Percentiles rank a stretch among this genome's conserved stretches.
phyloP scores from a whole-genome alignment of 2,113 vertebrate genomes.

The Orcinus orca region DNA sequence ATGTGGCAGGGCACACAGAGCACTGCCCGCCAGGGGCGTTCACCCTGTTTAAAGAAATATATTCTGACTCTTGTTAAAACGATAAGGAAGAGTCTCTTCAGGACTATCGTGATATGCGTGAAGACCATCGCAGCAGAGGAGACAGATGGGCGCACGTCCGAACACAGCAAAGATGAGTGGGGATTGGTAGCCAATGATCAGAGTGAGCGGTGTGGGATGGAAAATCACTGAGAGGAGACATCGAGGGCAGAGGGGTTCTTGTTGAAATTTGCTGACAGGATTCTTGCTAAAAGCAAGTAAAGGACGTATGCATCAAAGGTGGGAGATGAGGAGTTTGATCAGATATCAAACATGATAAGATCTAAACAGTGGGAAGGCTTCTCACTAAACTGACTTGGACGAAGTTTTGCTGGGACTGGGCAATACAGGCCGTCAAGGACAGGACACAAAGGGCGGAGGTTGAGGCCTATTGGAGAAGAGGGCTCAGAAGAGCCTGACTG shows the following conservation, averaged over 20 bases:
- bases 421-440: neutral
- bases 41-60: neutral
- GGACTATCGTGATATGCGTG: neutral
- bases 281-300: neutral
- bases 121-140: too few relatives aligned
- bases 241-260: rapidly evolving
- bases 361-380: too few relatives aligned
- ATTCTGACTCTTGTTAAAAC: neutral
- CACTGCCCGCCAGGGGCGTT: neutral
- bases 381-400: neutral
- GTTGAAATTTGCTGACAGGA: neutral
- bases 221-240: neutral
- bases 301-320: neutral
- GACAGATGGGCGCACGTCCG: neutral
- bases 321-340: neutral
- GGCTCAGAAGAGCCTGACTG: rapidly evolving
- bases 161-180: neutral
- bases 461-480: neutral
- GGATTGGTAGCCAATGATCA: too few relatives aligned
- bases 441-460: neutral
- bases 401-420: too few relatives aligned
- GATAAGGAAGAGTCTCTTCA: too few relatives aligned
- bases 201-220: neutral
- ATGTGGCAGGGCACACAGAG: rapidly evolving
- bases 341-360: neutral